A percentile compares a stretch with the other conserved stretches of the same genome.
Evolutionary conservation across 2,113 vertebrate genomes (phyloP).

Genomic region (Chionis minor): DNA sequence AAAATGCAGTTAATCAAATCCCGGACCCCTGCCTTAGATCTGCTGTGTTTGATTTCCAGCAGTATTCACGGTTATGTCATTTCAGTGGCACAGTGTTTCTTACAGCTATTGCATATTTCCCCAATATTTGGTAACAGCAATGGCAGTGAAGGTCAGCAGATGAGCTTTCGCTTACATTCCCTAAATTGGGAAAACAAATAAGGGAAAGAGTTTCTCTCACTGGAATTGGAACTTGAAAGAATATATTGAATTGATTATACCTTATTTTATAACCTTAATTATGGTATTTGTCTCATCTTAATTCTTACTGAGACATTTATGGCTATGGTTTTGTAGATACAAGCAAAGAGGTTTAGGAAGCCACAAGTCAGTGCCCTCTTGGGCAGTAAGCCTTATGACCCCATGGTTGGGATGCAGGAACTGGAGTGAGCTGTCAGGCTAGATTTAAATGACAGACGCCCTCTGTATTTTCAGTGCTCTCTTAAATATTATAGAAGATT

Average conservation of each 20-base stretch:
- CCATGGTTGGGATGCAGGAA: rapidly evolving
- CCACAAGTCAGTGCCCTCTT: rapidly evolving
- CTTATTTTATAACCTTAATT: not conserved
- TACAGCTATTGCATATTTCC: not conserved
- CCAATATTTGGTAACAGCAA: not conserved
- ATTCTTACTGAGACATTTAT: not conserved
- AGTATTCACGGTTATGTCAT: not conserved
- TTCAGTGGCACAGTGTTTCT: not conserved
- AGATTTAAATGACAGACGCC: not conserved
- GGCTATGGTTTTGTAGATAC: not conserved
- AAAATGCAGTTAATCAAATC: not conserved
- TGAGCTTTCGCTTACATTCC: not conserved
- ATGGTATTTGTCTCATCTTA: not conserved
- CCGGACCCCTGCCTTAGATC: not conserved
- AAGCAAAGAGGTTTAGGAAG: not conserved
- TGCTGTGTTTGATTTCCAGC: not conserved
- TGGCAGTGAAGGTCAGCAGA: not conserved
- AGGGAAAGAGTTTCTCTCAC: not conserved
- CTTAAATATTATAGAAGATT: not conserved
- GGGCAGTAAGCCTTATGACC: not conserved
- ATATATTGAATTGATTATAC: not conserved
- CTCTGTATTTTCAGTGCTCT: rapidly evolving
- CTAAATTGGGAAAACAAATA: not conserved
- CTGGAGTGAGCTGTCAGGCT: not conserved
- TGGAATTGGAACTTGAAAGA: not conserved